Evolutionary conservation across 53 echinoderm and acorn worm species (phyloP), one percentile per base, ranked within the genome.

Genomic region (Luidia sarsii): DNA sequence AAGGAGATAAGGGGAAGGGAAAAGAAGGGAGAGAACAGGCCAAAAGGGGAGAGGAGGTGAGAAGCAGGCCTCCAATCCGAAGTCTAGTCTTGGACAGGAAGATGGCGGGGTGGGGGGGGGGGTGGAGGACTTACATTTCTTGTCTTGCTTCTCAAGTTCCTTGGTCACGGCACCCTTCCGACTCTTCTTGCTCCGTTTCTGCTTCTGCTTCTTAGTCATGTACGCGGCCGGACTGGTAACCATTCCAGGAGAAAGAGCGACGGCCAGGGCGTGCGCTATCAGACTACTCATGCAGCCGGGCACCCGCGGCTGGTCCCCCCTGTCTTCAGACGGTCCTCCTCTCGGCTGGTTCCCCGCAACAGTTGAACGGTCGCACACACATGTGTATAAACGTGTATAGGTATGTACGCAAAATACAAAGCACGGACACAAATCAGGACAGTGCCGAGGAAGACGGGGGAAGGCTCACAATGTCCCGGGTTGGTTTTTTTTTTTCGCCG

Each of bases 121-220:
- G n/a, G 11, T 41, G 2, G 11, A 9, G 18, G 48, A 68, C 87
- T 87, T 72, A 87, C 87, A 71, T 65, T 87, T 87, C 71, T 87
- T 82, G 51, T 87, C 87, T 73, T 82, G 82, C 49, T 71, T 87
- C 53, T 75, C 75, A 65, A 75, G 77, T 67, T 85, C 75, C 77
- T 85, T 85, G 39, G 64, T 35, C 31, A 65, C 65, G 4, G 64
- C 65, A 36, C 64, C 79, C 67, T 60, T 86, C 62, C 51, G 50
- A 49, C 82, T 82, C 54, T 68, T 70, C 64, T 73, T 87, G 52
- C 82, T 87, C 68, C 74, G 62, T 48, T 82, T 87, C 50, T 71
- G 70, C 82, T 87, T 87, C 65, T 82, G 87, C 65, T 87, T 87
- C 73, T 82, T 87, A 82, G 82, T 87, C 87, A 87, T 87, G 75